Evolutionary conservation across 2,888 invertebrate genomes (phyloP).

Genomic region (Sylvicola fuscatus): DNA sequence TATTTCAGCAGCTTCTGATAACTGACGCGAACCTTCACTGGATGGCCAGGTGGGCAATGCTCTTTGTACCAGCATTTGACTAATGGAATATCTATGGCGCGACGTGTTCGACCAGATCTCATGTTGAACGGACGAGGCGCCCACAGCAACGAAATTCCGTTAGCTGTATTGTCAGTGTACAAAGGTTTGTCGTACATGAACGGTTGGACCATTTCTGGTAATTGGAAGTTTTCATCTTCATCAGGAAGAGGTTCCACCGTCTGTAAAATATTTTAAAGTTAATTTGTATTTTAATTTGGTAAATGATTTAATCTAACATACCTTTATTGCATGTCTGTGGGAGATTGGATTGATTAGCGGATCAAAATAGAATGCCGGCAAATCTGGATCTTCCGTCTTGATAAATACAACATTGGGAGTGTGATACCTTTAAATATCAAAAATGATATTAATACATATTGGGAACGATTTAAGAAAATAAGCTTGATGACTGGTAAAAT

Average conservation of each 20-base stretch:
- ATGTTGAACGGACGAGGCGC: conserved; percentile 96
- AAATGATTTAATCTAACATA: conserved; percentile 14
- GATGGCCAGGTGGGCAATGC: conserved; percentile 86
- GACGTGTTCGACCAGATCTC: conserved; percentile 78
- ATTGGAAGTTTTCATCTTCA: conserved; percentile 83
- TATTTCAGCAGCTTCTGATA: conserved; percentile 98
- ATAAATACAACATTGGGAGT: conserved; percentile 98
- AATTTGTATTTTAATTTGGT: conserved; percentile 1
- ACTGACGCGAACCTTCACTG: conserved; percentile 97
- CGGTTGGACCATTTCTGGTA: conserved; percentile 79
- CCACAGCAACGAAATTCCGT: conserved; percentile 93
- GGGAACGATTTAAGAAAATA: conserved; percentile 6
- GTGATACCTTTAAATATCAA: conserved; percentile 79
- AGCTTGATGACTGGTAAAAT: conserved; percentile 11
- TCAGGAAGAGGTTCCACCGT: conserved; percentile 72
- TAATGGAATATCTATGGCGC: conserved; percentile 92
- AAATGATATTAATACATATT: too few species aligned
- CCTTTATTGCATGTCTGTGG: conserved; percentile 71
- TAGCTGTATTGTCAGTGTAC: conserved; percentile 97
- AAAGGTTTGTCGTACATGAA: conserved; percentile 88
- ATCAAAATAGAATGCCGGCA: conserved; percentile 99
- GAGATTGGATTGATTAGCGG: conserved; percentile 98
- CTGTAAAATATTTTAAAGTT: conserved; percentile 15
- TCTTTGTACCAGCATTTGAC: conserved; percentile 97
- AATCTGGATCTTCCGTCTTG: conserved; percentile 98